Conservation (phyloP, 2,797 vertebrate genomes). For the Delichon dasypus region DNA sequence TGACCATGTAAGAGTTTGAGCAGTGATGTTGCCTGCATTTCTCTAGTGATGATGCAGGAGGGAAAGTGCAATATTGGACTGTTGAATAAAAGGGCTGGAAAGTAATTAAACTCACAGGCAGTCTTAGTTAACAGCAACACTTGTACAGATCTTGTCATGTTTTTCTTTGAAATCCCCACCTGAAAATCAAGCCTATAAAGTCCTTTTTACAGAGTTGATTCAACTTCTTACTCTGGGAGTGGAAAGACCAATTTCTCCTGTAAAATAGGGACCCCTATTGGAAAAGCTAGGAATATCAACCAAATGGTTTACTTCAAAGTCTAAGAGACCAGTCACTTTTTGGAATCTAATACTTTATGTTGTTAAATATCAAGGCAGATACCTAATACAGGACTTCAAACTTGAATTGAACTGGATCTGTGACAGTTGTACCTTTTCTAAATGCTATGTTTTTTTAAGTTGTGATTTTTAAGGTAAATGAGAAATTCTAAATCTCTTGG, state of each 20-base stretch:
- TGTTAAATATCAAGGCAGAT: background rate
- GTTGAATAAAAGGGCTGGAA: background rate
- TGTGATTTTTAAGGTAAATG: background rate
- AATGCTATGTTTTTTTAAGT: background rate
- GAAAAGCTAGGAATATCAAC: constrained; percentile 9
- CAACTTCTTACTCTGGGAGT: background rate
- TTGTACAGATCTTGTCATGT: background rate
- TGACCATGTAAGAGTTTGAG: background rate
- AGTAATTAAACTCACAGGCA: background rate
- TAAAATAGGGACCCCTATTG: constrained; percentile 22
- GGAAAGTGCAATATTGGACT: background rate
- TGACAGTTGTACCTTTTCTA: background rate
- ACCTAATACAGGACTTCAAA: background rate
- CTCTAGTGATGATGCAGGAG: background rate
- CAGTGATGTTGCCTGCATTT: background rate
- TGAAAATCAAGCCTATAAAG: background rate
- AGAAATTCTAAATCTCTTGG: background rate
- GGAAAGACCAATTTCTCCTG: background rate
- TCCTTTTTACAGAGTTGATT: background rate
- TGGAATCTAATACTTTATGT: background rate
- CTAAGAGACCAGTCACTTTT: background rate
- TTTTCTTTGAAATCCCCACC: background rate
- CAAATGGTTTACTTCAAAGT: background rate
- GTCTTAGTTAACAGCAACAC: background rate
- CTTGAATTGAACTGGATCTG: background rate